phyloP scores from a whole-genome alignment of 2,113 vertebrate genomes.

The Oreotrochilus melanogaster region DNA sequence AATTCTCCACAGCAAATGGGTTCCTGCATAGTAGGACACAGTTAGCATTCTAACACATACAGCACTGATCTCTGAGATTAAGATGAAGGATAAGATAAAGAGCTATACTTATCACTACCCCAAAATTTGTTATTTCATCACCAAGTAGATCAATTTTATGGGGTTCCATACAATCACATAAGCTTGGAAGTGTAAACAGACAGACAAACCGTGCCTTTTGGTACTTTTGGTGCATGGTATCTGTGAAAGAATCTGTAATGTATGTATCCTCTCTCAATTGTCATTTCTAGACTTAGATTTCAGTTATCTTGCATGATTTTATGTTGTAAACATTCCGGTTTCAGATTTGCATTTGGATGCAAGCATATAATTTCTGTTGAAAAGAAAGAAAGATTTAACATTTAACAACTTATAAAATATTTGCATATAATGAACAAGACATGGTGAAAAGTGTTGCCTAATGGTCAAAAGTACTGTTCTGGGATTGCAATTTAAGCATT shows the following conservation, averaged over 20 bases:
- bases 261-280: rapidly evolving
- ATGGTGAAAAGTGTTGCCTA: background rate
- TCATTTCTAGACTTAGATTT: background rate
- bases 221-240: background rate
- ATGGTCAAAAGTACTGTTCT: background rate
- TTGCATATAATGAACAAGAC: background rate
- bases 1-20: background rate
- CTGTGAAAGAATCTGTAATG: background rate
- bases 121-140: background rate
- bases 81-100: background rate
- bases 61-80: background rate
- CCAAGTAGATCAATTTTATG: background rate
- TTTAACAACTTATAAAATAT: background rate
- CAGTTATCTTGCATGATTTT: background rate
- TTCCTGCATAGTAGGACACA: rapidly evolving
- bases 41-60: background rate
- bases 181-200: background rate
- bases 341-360: background rate
- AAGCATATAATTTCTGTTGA: background rate
- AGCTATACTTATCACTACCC: background rate
- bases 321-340: background rate
- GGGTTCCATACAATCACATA: background rate
- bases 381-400: background rate
- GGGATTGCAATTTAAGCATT: background rate
- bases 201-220: background rate